A percentile compares a stretch with the other conserved stretches of the same genome.
These are phyloP conservation scores for Heterohyrax brucei DNA, from an alignment of 2,797 vertebrate species.

Conservation along the genomic window DNA sequence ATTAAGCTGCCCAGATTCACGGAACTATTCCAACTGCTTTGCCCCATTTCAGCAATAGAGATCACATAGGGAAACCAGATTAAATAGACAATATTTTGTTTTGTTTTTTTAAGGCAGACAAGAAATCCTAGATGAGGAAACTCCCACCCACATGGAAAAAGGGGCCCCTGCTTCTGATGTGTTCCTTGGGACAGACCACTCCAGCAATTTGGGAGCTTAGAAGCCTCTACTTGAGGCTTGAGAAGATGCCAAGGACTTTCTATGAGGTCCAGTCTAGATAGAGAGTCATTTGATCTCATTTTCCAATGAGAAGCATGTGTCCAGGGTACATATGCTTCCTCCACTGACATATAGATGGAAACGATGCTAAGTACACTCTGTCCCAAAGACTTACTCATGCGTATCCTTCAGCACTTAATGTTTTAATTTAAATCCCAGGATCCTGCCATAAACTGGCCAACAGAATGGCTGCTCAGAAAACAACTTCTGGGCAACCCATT, in stretches of 20 bases:
- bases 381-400: conserved; percentile 73
- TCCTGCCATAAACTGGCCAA: conserved; percentile 10
- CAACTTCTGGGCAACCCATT: conserved; percentile 67
- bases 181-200: conserved; percentile 60
- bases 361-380: conserved; percentile 66
- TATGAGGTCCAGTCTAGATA: conserved; percentile 60
- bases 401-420: conserved; percentile 53
- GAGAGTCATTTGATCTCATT: conserved; percentile 61
- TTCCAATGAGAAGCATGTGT: conserved; percentile 78
- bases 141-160: conserved; percentile 8
- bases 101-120: background rate
- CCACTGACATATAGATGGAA: conserved; percentile 66
- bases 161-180: background rate
- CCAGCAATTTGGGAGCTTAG: conserved; percentile 66
- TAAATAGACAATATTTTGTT: background rate
- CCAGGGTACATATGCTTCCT: conserved; percentile 5
- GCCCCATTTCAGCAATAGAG: background rate
- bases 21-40: conserved; percentile 14
- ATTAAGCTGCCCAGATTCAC: background rate
- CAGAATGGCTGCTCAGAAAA: background rate
- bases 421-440: conserved; percentile 75
- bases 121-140: background rate
- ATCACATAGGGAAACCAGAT: background rate
- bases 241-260: conserved; percentile 69
- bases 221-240: conserved; percentile 63